Evolutionary conservation across 2,888 invertebrate species (phyloP).

Genomic region (Arctia plantaginis): DNA sequence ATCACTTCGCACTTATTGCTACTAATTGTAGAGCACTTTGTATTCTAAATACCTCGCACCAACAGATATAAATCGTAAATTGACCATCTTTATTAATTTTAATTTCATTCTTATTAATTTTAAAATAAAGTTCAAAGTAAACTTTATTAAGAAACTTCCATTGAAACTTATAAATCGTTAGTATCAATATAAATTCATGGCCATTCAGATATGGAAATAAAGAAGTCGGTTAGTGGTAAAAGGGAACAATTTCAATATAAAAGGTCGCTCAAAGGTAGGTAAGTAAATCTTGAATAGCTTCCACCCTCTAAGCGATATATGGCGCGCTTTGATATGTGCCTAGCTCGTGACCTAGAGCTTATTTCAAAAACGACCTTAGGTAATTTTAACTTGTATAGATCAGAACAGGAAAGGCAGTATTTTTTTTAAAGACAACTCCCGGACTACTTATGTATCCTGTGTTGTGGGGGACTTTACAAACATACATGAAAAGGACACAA

Average conservation of each 20-base stretch:
- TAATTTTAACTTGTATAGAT: conserved; percentile 1
- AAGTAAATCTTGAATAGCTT: conserved; percentile 46
- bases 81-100: no score
- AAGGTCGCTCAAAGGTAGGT: conserved; percentile 35
- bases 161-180: not conserved
- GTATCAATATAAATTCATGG: conserved; percentile 31
- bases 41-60: no score
- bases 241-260: conserved; percentile 38
- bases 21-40: no score
- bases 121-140: no score
- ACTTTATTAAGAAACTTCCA: not conserved
- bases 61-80: no score
- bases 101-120: no score
- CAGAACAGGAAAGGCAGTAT: not conserved
- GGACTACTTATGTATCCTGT: no score
- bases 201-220: conserved; percentile 45
- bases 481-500: no score
- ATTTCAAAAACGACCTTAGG: conserved; percentile 7
- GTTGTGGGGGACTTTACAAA: no score
- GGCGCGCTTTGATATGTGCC: conserved; percentile 10
- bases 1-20: no score
- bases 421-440: no score
- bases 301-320: conserved; percentile 17
- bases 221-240: conserved; percentile 30
- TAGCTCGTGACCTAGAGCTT: not conserved